A percentile compares a stretch with the other conserved stretches of the same genome.
phyloP scores from a whole-genome alignment of 2,888 invertebrate species.

The Monoplex corrugatus region DNA sequence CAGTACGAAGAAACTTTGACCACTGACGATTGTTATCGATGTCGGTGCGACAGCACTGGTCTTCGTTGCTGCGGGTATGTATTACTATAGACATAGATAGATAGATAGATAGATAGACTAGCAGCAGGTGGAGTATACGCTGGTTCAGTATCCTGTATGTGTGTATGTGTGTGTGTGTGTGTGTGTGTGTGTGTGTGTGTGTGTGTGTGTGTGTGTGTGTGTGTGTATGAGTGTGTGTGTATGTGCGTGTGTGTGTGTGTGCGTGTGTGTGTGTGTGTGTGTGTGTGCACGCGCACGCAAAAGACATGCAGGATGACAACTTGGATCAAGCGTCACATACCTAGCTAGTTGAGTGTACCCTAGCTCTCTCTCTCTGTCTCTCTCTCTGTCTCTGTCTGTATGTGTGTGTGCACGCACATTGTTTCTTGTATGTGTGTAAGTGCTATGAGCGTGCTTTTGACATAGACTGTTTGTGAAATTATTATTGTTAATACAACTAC shows the following conservation, averaged over 20 bases:
- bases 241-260: not conserved
- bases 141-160: not conserved
- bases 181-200: not conserved
- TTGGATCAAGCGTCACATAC: no score
- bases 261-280: not conserved
- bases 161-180: not conserved
- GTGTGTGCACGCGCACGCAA: not conserved
- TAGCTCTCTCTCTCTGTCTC: not conserved
- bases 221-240: not conserved
- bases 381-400: not conserved
- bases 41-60: not conserved
- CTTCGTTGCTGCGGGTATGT: not conserved
- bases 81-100: no score
- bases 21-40: not conserved
- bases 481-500: no score
- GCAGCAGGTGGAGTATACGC: no score
- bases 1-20: not conserved
- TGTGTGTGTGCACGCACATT: not conserved
- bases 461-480: no score
- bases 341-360: no score
- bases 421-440: no score
- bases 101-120: no score
- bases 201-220: slow-evolving; percentile 5
- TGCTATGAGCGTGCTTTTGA: no score
- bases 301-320: no score